Evolutionary conservation across 2,113 vertebrate species (phyloP).

Genomic region (Nematolebias whitei): DNA sequence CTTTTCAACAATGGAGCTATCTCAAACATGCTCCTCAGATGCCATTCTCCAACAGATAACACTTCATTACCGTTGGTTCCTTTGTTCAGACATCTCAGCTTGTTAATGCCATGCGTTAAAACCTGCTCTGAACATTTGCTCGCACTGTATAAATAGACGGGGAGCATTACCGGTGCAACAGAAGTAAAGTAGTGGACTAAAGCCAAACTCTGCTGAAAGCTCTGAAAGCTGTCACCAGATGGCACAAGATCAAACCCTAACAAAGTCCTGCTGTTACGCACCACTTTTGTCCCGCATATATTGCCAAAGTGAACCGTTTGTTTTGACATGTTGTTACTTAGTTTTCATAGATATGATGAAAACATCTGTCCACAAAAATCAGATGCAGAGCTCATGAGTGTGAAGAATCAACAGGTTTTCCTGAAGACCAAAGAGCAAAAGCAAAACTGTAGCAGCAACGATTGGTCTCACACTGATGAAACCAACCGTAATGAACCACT

Average conservation of each 20-base stretch:
- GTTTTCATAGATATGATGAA: conserved; percentile 16
- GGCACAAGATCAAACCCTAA: conserved; percentile 67
- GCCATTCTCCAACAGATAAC: conserved; percentile 48
- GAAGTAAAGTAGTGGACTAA: conserved; percentile 73
- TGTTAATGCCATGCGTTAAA: conserved; percentile 70
- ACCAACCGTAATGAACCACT: background rate
- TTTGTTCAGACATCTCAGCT: conserved; percentile 71
- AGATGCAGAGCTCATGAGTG: background rate
- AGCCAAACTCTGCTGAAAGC: conserved; percentile 70
- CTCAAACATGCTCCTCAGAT: conserved; percentile 57
- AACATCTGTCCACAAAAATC: conserved; percentile 1
- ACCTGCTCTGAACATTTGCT: conserved; percentile 77
- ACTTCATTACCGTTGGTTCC: conserved; percentile 53
- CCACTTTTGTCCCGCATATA: conserved; percentile 21
- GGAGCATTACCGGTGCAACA: conserved; percentile 73
- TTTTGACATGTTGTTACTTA: conserved; percentile 40
- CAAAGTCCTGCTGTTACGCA: conserved; percentile 48
- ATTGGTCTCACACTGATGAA: background rate
- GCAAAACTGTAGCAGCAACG: background rate
- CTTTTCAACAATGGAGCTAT: conserved; percentile 64
- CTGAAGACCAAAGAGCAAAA: conserved; percentile 7
- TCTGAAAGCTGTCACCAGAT: conserved; percentile 70
- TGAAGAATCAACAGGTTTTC: conserved; percentile 23
- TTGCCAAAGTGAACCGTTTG: conserved; percentile 1
- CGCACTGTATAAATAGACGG: conserved; percentile 78